phyloP scores from a whole-genome alignment of 2,797 vertebrate genomes.

The Hozukius guyotensis region DNA sequence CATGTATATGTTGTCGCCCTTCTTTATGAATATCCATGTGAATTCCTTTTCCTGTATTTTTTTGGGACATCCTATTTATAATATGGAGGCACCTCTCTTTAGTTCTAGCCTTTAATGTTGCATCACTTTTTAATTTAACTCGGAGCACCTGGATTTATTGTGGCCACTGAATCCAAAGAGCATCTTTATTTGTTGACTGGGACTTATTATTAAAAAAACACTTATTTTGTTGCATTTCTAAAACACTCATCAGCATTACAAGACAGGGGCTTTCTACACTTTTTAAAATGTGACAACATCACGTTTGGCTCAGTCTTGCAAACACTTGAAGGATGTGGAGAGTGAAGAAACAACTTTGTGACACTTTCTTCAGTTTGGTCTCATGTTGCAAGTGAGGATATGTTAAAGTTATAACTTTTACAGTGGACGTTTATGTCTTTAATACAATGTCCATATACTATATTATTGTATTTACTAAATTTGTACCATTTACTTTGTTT shows the following conservation, averaged over 20 bases:
- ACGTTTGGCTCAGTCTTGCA: slow-evolving; percentile 12
- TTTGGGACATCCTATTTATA: too few species aligned
- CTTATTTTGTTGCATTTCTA: not conserved
- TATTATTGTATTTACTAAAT: not conserved
- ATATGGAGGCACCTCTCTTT: too few species aligned
- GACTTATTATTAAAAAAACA: not conserved
- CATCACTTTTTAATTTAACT: not conserved
- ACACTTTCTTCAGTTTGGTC: slow-evolving; percentile 18
- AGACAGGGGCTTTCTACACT: not conserved
- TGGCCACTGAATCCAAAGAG: not conserved
- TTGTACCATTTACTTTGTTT: not conserved
- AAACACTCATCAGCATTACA: not conserved
- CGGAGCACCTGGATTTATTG: not conserved
- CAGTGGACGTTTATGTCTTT: not conserved
- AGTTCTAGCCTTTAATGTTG: not conserved
- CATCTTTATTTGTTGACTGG: not conserved
- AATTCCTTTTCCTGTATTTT: not conserved
- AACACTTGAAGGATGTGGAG: slow-evolving; percentile 40
- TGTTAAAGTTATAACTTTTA: not conserved
- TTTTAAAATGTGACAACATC: slow-evolving; percentile 1
- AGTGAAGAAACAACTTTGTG: slow-evolving; percentile 50
- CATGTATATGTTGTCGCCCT: too few species aligned
- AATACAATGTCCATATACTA: not conserved
- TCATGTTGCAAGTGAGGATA: not conserved
- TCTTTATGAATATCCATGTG: too few species aligned